Evolutionary conservation across 2,888 invertebrate species (phyloP).

Genomic region (Rhaphigaster nebulosa): DNA sequence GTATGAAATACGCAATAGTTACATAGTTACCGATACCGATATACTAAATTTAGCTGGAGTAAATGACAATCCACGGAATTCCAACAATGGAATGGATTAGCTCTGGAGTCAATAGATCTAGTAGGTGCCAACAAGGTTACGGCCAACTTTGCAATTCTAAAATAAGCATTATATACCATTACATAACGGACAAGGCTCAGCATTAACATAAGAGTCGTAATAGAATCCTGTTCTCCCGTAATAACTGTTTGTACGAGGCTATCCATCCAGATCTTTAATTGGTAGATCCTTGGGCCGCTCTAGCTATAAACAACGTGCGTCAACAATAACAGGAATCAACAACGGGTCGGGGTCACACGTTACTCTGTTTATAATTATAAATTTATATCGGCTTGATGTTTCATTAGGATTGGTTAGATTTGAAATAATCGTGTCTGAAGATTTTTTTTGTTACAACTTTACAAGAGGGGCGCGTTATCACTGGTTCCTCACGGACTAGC

Average conservation of each 20-base stretch:
- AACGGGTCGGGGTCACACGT: background rate
- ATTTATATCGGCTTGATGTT: background rate
- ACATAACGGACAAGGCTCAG: background rate
- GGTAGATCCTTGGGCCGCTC: background rate
- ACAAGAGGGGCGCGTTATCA: no score
- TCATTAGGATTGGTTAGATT: background rate
- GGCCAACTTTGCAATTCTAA: background rate
- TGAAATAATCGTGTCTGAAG: no score
- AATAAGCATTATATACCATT: background rate
- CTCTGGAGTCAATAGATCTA: background rate
- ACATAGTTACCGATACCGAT: background rate
- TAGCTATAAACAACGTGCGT: background rate
- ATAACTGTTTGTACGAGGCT: background rate
- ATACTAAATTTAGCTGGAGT: background rate
- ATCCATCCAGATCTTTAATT: background rate
- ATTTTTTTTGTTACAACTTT: no score
- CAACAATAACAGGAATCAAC: background rate
- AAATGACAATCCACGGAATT: background rate
- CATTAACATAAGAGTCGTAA: conserved; percentile 5
- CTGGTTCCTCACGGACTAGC: no score
- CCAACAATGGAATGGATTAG: background rate
- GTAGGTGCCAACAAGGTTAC: background rate
- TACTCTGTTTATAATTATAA: background rate
- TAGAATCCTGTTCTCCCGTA: background rate
- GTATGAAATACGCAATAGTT: background rate